Evolutionary conservation across 2,888 invertebrate species (phyloP).

Genomic region (Drosophila leonis): DNA sequence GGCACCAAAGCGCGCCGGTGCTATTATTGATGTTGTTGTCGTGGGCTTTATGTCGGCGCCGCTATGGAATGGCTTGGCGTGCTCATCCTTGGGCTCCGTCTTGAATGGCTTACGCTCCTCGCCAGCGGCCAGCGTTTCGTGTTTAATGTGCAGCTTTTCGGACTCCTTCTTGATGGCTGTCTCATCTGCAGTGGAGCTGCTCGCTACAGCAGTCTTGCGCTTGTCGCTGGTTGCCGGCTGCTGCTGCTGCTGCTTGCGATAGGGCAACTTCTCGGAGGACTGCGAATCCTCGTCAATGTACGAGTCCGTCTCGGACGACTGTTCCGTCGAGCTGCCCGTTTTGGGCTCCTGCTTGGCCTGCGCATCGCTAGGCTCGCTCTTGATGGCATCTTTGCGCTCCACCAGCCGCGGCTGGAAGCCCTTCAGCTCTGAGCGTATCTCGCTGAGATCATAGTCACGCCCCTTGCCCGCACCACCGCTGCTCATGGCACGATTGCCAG

Average conservation of each 20-base stretch:
- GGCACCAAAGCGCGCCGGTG: constrained; percentile 63
- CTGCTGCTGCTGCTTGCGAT: constrained; percentile 54
- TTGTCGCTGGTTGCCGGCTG: constrained; percentile 60
- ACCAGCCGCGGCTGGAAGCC: constrained; percentile 87
- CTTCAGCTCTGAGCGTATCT: constrained; percentile 93
- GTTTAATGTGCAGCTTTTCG: constrained; percentile 23
- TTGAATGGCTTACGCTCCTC: constrained; percentile 46
- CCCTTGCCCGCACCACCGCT: constrained; percentile 85
- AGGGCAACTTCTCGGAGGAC: constrained; percentile 82
- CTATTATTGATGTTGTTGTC: constrained; percentile 40
- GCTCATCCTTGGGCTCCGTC: constrained; percentile 60
- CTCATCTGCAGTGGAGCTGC: constrained; percentile 59
- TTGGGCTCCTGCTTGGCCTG: constrained; percentile 69
- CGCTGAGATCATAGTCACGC: constrained; percentile 93
- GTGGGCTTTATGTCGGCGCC: constrained; percentile 56
- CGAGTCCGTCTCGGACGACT: constrained; percentile 84
- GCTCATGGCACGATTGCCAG: constrained; percentile 61
- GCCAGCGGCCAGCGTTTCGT: constrained; percentile 7
- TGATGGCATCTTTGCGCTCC: constrained; percentile 62
- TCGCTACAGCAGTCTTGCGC: constrained; percentile 40
- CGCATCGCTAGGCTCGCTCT: constrained; percentile 54
- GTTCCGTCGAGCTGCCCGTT: constrained; percentile 82
- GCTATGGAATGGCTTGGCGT: constrained; percentile 36
- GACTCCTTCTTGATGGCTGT: constrained; percentile 46
- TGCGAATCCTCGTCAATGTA: constrained; percentile 85